Evolutionary conservation across 2,113 vertebrate species (phyloP).

Genomic region (Polypterus bichir): DNA sequence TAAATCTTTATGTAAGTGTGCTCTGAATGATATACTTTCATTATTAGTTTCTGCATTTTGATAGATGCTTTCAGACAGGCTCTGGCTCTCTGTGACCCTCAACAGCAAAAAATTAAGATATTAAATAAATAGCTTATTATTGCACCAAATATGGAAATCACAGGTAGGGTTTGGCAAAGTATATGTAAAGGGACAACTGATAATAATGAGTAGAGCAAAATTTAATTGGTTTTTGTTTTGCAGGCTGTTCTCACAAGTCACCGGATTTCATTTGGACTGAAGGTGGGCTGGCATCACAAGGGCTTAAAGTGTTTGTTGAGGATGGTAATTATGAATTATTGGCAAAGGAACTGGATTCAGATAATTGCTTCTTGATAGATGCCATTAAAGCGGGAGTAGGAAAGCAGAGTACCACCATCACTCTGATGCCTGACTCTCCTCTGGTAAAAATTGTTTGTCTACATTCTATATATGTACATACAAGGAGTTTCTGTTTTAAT

Average conservation of each 20-base stretch:
- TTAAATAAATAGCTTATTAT: no score
- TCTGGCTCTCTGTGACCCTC: no score
- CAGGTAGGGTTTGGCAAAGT: no score
- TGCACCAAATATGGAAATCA: no score
- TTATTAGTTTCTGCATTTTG: no score
- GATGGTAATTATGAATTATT: not conserved
- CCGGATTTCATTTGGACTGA: slow-evolving; percentile 4
- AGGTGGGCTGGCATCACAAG: slow-evolving; percentile 6
- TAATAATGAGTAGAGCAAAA: no score
- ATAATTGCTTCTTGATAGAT: not conserved
- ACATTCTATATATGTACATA: not conserved
- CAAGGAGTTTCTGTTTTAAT: no score
- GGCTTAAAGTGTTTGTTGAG: slow-evolving; percentile 9
- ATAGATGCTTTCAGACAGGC: no score
- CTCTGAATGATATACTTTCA: no score
- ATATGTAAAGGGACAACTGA: no score
- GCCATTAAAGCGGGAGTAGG: slow-evolving; percentile 3
- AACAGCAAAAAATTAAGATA: no score
- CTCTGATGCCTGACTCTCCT: not conserved
- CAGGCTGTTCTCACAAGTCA: slow-evolving; percentile 6
- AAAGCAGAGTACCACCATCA: slow-evolving; percentile 1
- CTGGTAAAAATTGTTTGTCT: slow-evolving; percentile 1
- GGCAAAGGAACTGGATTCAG: not conserved
- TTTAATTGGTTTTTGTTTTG: not conserved
- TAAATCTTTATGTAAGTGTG: no score